phyloP scores from a whole-genome alignment of 2,888 invertebrate genomes.

The Charanyca ferruginea region DNA sequence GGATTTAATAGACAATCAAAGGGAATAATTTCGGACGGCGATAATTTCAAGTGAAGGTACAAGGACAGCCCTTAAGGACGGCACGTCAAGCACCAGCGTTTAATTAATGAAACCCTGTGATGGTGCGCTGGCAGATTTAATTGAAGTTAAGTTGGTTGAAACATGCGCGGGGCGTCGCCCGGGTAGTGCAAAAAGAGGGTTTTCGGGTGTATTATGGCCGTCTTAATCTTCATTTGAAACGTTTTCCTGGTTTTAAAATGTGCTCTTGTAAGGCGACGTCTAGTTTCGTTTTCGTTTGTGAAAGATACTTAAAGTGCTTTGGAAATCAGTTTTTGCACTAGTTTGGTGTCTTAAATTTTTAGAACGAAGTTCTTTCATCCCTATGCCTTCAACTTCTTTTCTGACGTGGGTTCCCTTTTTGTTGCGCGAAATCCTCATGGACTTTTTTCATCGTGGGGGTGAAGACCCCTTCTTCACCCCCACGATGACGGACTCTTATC shows the following conservation, averaged over 20 bases:
- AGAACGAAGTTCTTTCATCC: too few relatives aligned
- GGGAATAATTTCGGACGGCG: slow-evolving; percentile 84
- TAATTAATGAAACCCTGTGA: slow-evolving; percentile 83
- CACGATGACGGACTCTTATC: too few relatives aligned
- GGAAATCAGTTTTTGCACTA: too few relatives aligned
- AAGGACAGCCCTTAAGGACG: slow-evolving; percentile 70
- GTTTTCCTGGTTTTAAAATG: slow-evolving; percentile 23
- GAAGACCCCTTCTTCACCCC: too few relatives aligned
- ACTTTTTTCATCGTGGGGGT: too few relatives aligned
- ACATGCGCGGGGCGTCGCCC: slow-evolving; percentile 54
- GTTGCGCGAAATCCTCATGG: too few relatives aligned
- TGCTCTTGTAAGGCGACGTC: not conserved
- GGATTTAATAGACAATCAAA: slow-evolving; percentile 83
- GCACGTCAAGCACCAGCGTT: slow-evolving; percentile 74
- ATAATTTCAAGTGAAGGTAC: slow-evolving; percentile 82
- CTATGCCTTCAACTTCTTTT: too few relatives aligned
- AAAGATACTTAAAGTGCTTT: too few relatives aligned
- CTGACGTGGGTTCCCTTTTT: too few relatives aligned
- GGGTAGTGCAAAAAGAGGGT: slow-evolving; percentile 35
- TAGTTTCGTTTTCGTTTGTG: not conserved
- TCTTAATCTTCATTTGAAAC: slow-evolving; percentile 37
- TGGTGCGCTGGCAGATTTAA: slow-evolving; percentile 62
- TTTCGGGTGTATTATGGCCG: slow-evolving; percentile 17
- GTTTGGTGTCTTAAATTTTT: too few relatives aligned
- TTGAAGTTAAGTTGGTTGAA: slow-evolving; percentile 62